These are phyloP conservation scores for Forficula auricularia DNA, from an alignment of 1,140 invertebrate genomes.

Conservation along the genomic window DNA sequence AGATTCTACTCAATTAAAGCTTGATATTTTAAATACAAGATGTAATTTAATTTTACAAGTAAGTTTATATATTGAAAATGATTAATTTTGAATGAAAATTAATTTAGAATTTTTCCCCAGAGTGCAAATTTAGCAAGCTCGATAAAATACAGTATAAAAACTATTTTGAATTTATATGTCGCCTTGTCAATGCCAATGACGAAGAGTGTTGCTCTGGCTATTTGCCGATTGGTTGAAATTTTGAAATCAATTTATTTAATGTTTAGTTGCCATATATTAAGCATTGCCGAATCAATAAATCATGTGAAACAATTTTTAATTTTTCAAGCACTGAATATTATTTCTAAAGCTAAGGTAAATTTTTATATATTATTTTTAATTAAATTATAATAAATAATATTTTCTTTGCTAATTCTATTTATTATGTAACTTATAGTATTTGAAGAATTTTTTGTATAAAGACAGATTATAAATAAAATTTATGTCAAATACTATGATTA, in stretches of 20 bases:
- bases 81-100: not conserved
- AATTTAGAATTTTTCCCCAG: conserved; percentile 26
- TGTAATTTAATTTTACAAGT: conserved; percentile 30
- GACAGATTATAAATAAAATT: no score
- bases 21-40: conserved; percentile 42
- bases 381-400: conserved; percentile 2
- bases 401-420: conserved; percentile 1
- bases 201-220: conserved; percentile 49
- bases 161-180: conserved; percentile 67
- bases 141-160: conserved; percentile 41
- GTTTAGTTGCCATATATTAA: conserved; percentile 37
- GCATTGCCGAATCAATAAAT: conserved; percentile 37
- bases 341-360: conserved; percentile 36
- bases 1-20: conserved; percentile 32
- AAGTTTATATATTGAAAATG: not conserved
- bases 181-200: conserved; percentile 55
- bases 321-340: conserved; percentile 40
- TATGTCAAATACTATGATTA: no score
- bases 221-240: conserved; percentile 68
- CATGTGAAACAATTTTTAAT: conserved; percentile 51
- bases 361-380: conserved; percentile 26
- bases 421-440: no score
- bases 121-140: conserved; percentile 42
- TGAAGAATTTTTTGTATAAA: no score
- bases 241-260: conserved; percentile 57